These are phyloP conservation scores for Melanostoma scalare DNA, from an alignment of 2,888 invertebrate genomes.

Conservation along the genomic window DNA sequence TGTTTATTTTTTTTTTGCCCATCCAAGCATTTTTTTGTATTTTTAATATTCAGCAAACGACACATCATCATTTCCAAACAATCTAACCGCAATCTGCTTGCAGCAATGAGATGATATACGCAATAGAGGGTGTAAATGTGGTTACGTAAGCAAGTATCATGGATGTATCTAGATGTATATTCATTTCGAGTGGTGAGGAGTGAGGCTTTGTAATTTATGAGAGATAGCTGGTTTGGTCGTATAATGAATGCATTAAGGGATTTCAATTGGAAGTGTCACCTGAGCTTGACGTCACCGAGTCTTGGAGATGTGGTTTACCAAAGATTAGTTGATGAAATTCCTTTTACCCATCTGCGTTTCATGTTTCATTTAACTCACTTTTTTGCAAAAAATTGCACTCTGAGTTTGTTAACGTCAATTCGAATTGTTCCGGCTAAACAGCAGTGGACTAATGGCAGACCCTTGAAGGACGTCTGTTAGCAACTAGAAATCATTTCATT, in stretches of 20 bases:
- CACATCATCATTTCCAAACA: slow-evolving; percentile 49
- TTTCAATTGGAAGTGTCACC: slow-evolving; percentile 33
- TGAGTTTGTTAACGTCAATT: too few relatives aligned
- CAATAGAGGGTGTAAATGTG: slow-evolving; percentile 19
- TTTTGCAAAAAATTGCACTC: too few relatives aligned
- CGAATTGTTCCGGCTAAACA: too few relatives aligned
- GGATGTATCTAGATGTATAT: background rate
- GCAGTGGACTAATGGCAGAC: too few relatives aligned
- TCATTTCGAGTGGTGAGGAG: background rate
- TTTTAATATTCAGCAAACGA: slow-evolving; percentile 34
- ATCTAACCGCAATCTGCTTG: slow-evolving; percentile 49
- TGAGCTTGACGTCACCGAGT: slow-evolving; percentile 12
- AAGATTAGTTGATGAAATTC: too few relatives aligned
- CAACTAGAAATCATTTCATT: background rate
- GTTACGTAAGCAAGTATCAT: slow-evolving; percentile 12
- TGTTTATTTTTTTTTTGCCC: slow-evolving; percentile 5
- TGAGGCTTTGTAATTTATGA: slow-evolving; percentile 10
- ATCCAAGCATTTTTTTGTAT: slow-evolving; percentile 20
- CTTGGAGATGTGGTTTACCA: too few relatives aligned
- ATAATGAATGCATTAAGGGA: background rate
- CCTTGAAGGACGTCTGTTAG: slow-evolving; percentile 11
- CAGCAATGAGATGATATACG: slow-evolving; percentile 18
- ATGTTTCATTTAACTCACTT: too few relatives aligned
- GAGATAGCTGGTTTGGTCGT: background rate
- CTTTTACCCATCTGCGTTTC: too few relatives aligned